These are phyloP conservation scores for Gastracanthus pulcherrimus DNA, from an alignment of 2,888 invertebrate species.

Conservation along the genomic window DNA sequence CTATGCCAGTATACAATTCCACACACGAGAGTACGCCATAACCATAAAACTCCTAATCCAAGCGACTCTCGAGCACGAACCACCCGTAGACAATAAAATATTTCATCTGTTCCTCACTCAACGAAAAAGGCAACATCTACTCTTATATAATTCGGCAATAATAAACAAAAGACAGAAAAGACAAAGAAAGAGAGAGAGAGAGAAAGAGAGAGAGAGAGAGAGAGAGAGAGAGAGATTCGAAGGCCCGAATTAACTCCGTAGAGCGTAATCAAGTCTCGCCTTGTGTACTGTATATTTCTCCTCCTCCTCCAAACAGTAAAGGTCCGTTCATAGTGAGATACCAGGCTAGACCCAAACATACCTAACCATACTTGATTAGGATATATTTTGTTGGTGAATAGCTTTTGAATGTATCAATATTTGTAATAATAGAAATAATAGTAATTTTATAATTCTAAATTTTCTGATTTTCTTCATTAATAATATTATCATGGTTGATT, in stretches of 20 bases:
- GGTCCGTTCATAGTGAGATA: too few relatives aligned
- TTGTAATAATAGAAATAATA: too few relatives aligned
- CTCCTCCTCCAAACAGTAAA: too few relatives aligned
- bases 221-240: background rate
- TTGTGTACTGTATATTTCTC: background rate
- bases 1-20: too few relatives aligned
- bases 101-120: background rate
- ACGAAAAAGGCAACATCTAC: background rate
- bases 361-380: too few relatives aligned
- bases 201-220: background rate
- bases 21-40: background rate
- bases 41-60: background rate
- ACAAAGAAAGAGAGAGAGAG: background rate
- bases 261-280: conserved; percentile 26
- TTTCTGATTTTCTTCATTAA: too few relatives aligned
- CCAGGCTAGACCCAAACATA: too few relatives aligned
- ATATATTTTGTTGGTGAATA: too few relatives aligned
- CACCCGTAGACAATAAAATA: conserved; percentile 3
- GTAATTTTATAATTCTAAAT: too few relatives aligned
- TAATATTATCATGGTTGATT: too few relatives aligned
- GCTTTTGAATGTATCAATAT: too few relatives aligned
- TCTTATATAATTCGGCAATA: background rate
- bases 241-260: background rate
- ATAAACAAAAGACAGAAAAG: background rate
- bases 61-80: too few relatives aligned